phyloP scores from a whole-genome alignment of 2,888 invertebrate genomes.

The Trissolcus brochymenae region DNA sequence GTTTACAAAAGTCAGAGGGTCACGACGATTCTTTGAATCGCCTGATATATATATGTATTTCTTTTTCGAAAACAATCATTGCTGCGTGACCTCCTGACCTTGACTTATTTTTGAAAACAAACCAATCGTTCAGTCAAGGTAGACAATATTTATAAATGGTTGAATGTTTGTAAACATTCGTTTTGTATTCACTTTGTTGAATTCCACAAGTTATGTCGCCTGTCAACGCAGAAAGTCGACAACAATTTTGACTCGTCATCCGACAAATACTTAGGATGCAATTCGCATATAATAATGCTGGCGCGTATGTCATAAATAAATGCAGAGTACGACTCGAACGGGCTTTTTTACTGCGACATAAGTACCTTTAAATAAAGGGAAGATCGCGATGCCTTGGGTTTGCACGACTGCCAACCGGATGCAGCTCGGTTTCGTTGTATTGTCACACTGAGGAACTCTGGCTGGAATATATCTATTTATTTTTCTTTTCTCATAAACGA shows the following conservation, averaged over 20 bases:
- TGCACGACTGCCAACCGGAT: slow-evolving; percentile 54
- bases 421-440: slow-evolving; percentile 44
- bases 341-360: slow-evolving; percentile 50
- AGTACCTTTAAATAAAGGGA: slow-evolving; percentile 58
- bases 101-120: too few species aligned
- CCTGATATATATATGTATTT: too few species aligned
- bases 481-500: slow-evolving; percentile 25
- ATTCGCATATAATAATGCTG: slow-evolving; percentile 57
- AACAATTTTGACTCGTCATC: neutral
- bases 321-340: slow-evolving; percentile 56
- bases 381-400: slow-evolving; percentile 46
- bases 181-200: too few species aligned
- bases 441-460: slow-evolving; percentile 49
- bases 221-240: slow-evolving; percentile 14
- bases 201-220: too few species aligned
- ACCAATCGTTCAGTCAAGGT: too few species aligned
- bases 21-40: too few species aligned
- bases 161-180: too few species aligned
- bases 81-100: too few species aligned
- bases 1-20: too few species aligned
- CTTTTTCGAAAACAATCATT: too few species aligned
- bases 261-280: slow-evolving; percentile 50
- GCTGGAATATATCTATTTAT: neutral
- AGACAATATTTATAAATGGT: too few species aligned
- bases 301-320: slow-evolving; percentile 60